A percentile compares a stretch with the other conserved stretches of the same genome.
Conservation (phyloP, 1,140 invertebrate species). For the Hesperophylax magnus region DNA sequence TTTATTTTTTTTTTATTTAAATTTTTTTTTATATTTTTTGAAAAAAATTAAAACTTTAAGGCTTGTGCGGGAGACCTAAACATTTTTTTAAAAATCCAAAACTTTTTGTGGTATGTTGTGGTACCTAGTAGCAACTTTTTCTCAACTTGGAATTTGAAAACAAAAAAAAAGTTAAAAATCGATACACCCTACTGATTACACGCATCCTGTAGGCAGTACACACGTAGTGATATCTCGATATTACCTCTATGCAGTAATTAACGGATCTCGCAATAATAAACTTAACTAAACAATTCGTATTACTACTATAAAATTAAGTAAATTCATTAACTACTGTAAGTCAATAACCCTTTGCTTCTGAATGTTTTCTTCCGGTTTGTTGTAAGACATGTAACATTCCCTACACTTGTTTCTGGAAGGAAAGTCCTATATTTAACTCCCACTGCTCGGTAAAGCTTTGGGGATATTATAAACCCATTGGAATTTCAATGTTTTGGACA, state of each 20-base stretch:
- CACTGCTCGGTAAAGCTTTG: not conserved
- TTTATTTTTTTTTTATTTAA: too few species aligned
- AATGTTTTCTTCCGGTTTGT: not conserved
- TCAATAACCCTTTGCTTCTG: not conserved
- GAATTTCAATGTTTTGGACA: constrained; percentile 17
- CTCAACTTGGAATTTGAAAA: too few species aligned
- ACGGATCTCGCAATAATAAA: too few species aligned
- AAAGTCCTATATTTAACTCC: not conserved
- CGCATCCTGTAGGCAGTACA: not conserved
- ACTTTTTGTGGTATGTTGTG: too few species aligned
- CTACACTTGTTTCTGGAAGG: not conserved
- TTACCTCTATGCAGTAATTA: too few species aligned
- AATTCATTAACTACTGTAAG: not conserved
- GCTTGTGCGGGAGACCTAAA: too few species aligned
- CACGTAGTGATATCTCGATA: not conserved
- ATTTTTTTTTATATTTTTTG: too few species aligned
- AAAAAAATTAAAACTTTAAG: too few species aligned
- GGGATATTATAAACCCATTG: constrained; percentile 3
- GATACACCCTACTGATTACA: not conserved
- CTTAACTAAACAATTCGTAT: not conserved
- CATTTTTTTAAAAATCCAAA: too few species aligned
- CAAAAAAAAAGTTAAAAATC: too few species aligned
- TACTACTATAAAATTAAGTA: not conserved
- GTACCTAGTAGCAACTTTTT: too few species aligned
- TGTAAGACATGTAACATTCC: not conserved